Percentiles rank a stretch among this genome's conserved stretches.
Conservation (phyloP, 2,113 vertebrate species). For the Hippocampus barbouri region DNA sequence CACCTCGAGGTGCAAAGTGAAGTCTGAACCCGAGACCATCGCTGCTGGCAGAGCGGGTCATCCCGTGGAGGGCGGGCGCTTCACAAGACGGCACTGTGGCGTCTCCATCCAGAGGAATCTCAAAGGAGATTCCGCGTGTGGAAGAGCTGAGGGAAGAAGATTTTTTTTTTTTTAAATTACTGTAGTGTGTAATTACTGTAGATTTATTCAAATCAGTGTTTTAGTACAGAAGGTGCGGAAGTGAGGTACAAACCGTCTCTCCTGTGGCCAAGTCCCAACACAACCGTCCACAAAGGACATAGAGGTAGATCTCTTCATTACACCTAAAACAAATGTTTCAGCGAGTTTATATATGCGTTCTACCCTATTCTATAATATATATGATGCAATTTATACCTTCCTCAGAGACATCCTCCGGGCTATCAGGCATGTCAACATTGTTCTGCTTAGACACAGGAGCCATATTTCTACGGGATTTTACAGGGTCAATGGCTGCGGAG, state of each 20-base stretch:
- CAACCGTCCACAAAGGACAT: conserved; percentile 90
- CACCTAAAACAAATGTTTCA: conserved; percentile 58
- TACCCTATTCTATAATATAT: no score
- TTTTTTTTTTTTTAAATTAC: not conserved
- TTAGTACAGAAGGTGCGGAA: not conserved
- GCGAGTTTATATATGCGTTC: no score
- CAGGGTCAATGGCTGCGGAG: conserved; percentile 42
- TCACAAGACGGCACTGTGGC: conserved; percentile 58
- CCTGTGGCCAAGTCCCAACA: conserved; percentile 94
- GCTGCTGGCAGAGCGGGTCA: conserved; percentile 87
- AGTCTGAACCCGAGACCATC: conserved; percentile 82
- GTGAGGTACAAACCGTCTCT: conserved; percentile 79
- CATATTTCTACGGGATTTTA: conserved; percentile 45
- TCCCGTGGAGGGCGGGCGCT: conserved; percentile 60
- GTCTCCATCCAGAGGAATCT: conserved; percentile 92
- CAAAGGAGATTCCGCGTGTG: conserved; percentile 90
- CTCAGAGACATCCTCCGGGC: conserved; percentile 40
- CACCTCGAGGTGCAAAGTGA: conserved; percentile 69
- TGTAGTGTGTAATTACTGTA: no score
- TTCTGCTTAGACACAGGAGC: conserved; percentile 60
- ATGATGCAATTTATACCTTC: conserved; percentile 36
- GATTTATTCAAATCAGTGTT: not conserved
- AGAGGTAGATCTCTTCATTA: conserved; percentile 87
- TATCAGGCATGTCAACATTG: conserved; percentile 51
- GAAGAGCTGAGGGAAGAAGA: conserved; percentile 74